Base-by-base conservation (phyloP, 2,888 invertebrate species). In the Nomada fabriciana region DNA sequence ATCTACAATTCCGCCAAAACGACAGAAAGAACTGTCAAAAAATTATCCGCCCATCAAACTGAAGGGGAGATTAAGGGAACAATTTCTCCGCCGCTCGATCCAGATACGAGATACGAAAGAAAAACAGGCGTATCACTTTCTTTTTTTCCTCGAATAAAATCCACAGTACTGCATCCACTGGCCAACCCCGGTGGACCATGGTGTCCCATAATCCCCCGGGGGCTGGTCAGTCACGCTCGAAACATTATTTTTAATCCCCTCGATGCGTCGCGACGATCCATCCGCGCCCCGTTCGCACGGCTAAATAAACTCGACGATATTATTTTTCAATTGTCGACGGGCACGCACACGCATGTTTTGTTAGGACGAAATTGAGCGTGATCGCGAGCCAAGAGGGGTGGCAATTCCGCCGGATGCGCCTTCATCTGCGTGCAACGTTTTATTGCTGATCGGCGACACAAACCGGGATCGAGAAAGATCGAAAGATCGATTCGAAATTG, bases 191-290 rank as follows among this genome's bases (percentile, higher is more conserved):
- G 47, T 52, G 78, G 73, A 71, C 67, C 59, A 81, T 60, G 81
- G 65, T 65, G 63, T 69, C 77, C 80, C 75, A 25, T 91, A 92
- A 93, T 93, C 93, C 92, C 88, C 83, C 85, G 86, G 86, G 89
- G 90, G 89, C 83, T 87, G 89, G 89, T 77, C 88, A 89, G 91
- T 93, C 92, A 93, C 93, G 92, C 91, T 91, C 91, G 90, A 90
- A 89, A 92, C 92, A 92, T 92, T 91, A 92, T 92, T 93, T 93
- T 93, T 93, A 93, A 93, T 93, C 93, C 91, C 91, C 88, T 83
- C 43, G 52, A 81, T 80, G 80, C 85, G 82, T 84, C 82, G 89
- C 88, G 87, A 87, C 89, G 76, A 76, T 82, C 64, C 72, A 55
- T 36, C 36, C 64, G 20, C 60, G 61, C 60, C 50, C n/a, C 63